Evolutionary conservation across 2,113 vertebrate species (phyloP), one percentile per base, ranked within the genome.

Genomic region (Thryonomys swinderianus): DNA sequence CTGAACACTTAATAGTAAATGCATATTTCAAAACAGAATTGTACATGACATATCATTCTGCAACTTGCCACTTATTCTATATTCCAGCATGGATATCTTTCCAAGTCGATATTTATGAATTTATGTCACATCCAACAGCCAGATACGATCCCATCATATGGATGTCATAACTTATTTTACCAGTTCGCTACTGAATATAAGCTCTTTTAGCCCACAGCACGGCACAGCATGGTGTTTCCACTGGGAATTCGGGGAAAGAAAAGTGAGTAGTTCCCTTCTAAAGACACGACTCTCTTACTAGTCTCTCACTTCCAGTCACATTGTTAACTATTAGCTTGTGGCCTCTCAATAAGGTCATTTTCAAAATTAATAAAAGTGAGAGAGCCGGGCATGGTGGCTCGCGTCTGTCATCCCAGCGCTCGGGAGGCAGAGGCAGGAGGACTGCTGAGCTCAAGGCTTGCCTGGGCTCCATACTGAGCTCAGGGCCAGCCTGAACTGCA

Each of bases 31-130:
- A 94, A 93, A 30, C 42, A 37, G 8, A 3, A 66, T 53, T 74
- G 23, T 53, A 76, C 20, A 71, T 82, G 74, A 74, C 7, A 48
- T 30, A 66, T n/a, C 88, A 37, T 66, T 74, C 66, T 85, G 9
- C 42, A 96, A 92, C 21, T 79, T 66, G 16, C 7, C 74, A 20
- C 82, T 95, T 86, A 67, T 90, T 37, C 90, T 88, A 64, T 23
- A 87, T 42, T 51, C 90, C 64, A 88, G 25, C 30, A 48, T 82
- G 23, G 14, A 80, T 81, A 80, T 10, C 21, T 92, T 80, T 82
- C 61, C 13, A 48, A 81, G 69, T 64, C 57, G 67, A 30, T 93
- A 87, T 96, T 84, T 90, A 84, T 66, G n/a, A 94, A 62, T 74
- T 23, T 61, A 34, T 79, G 21, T 69, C 32, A 95, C 78, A 91